Evolutionary conservation across 2,797 vertebrate genomes (phyloP), one percentile per base, ranked within the genome.

Genomic region (Sphenodon punctatus): DNA sequence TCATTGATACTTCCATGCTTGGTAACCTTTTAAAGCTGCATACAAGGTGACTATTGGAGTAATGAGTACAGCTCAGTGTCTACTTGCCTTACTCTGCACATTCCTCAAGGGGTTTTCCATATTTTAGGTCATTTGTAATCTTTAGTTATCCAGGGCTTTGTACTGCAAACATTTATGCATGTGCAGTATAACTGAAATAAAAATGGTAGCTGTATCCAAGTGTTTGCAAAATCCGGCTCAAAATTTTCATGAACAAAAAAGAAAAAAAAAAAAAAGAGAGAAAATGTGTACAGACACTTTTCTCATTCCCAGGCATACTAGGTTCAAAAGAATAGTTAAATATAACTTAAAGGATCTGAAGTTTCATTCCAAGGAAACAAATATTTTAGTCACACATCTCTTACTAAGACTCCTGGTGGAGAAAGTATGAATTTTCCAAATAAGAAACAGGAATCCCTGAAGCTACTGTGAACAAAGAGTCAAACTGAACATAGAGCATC

Each of bases 1-100:
- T 36, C 75, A 68, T 46, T 74, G 42, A 6, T 78, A 58, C 51
- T 82, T 78, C 75, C 64, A 27, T 43, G 60, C 68, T 63, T 60
- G 41, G 32, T 76, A 51, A 74, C 69, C 46, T 87, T 67, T 78
- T 42, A 74, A 51, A 43, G 17, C 45, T 46, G 20, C 20, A 46
- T 46, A 46, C 46, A 46, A 46, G 46, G 45, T 43, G 17, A 43
- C 8, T 16, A 19, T 43, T 43, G 43, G 43, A 75, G 36, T 42
- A 88, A 79, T 3, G 53, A 82, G 32, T 78, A 49, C 19, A 77
- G 56, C 14, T 51, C 78, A 61, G 49, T 51, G 12, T 42, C 30
- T n/a, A n/a, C n/a, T n/a, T n/a, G n/a, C n/a, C n/a, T n/a, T 42
- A n/a, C 67, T 61, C n/a, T 55, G 4, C 82, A 43, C 46, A 56